Base-by-base conservation (phyloP, 2,797 vertebrate species). In the Hippopotamyrus pictus region DNA sequence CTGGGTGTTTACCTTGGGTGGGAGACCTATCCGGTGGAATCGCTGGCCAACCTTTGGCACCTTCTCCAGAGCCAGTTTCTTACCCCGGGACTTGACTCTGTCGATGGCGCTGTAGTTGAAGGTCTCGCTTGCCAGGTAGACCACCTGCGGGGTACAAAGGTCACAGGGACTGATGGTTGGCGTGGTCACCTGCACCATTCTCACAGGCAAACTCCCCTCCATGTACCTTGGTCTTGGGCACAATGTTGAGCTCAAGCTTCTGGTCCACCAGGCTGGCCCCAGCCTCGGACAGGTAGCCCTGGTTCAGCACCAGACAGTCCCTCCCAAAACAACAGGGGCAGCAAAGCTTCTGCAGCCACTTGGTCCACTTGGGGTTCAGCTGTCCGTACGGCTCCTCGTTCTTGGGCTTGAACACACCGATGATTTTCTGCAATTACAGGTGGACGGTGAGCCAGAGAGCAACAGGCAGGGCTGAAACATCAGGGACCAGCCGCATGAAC, bases 101-200 rank as follows among this genome's bases (percentile, higher is more conserved):
- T 99, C 99, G 33, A 99, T 99, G 94, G 99, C 98, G 92, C 96
- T 99, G 92, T 99, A 99, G 94, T 99, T 99, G 93, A 99, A 99
- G 0, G 99, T 99, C 93, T 99, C 99, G 37, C 99, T 99, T 57
- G 99, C 96, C 94, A 99, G 94, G 92, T 97, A 96, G 88, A 99
- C 99, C 92, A 99, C 98, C 99, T 99, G 82, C 0, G 91, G 48
- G 83, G 33, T 17, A 44, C n/a, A 88, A n/a, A 33, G 79, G 25
- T 54, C 37, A 57, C 86, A 25, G 86, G 19, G 17, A 33, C 85
- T 29, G 85, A 41, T 17, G 85, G 48, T 33, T 22, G 25, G 85
- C 12, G 51, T 54, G 29, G 29, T 53, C 14, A 25, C 25, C 25
- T n/a, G 51, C 6, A 48, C 83, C 5, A 84, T 46, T 11, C 85